Base-by-base conservation (phyloP, 2,113 vertebrate genomes). In the Pseudorhombus dupliciocellatus region DNA sequence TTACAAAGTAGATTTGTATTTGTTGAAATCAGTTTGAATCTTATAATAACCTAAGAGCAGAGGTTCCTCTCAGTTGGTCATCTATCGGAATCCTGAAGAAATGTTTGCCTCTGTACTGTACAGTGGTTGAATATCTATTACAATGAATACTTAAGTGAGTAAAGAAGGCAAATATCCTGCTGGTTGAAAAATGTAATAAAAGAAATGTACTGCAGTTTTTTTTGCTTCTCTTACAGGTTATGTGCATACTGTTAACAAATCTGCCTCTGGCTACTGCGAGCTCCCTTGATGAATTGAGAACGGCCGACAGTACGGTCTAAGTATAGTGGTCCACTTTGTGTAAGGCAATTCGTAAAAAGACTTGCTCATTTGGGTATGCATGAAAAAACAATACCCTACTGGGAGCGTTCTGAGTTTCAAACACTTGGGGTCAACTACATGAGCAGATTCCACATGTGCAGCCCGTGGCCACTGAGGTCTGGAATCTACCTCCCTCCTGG, bases 371-470 rank as follows among this genome's bases (percentile, higher is more conserved):
- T 89, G 87, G 75, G 84, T 91, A 91, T 91, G 87, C 84, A 88
- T 83, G 77, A 87, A 90, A 89, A 75, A 87, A 88, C 87, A 84
- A 77, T 71, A 84, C 81, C 80, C 86, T 86, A 82, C 62, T 79
- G 89, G 89, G 90, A 89, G 72, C 80, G 21, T 84, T 88, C 82
- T 64, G 75, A 74, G 81, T 87, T 89, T 92, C 86, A 88, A 90
- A 89, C 82, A 87, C 79, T 87, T 67, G 78, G 76, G 87, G 84
- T 89, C 86, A 91, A 88, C 76, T 84, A 76, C 81, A 79, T 46
- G 48, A 85, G 83, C 83, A 87, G 86, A 86, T 88, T 90, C 84
- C 90, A 88, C 85, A 90, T 87, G 88, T 81, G 86, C 80, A 88
- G 89, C 90, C 90, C 42, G 75, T 83, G 89, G 90, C 84, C 84